phyloP scores from a whole-genome alignment of 2,797 vertebrate species.

The Astyanax mexicanus region DNA sequence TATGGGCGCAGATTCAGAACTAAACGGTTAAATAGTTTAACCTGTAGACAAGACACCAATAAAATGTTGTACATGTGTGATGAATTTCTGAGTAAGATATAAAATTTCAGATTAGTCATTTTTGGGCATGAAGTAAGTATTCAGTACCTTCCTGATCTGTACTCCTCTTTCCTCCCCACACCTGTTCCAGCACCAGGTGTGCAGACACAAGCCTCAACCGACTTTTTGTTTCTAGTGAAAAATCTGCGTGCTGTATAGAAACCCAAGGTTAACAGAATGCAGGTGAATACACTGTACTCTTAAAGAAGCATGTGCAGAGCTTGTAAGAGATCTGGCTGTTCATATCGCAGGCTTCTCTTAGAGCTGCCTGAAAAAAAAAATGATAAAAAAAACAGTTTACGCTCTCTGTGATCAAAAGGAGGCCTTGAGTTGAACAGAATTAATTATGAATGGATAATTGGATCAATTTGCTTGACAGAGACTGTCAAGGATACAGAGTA shows the following conservation, averaged over 20 bases:
- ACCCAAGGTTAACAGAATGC: conserved; percentile 25
- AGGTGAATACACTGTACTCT: conserved; percentile 3
- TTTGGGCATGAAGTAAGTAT: conserved; percentile 5
- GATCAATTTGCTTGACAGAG: conserved; percentile 81
- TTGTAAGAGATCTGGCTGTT: conserved; percentile 10
- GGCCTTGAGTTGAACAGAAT: conserved; percentile 75
- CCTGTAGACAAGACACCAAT: too few relatives aligned
- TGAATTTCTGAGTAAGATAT: not conserved
- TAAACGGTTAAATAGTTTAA: too few relatives aligned
- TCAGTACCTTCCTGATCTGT: conserved; percentile 41
- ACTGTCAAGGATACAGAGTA: conserved; percentile 80
- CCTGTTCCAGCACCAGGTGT: conserved; percentile 34
- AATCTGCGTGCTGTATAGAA: conserved; percentile 20
- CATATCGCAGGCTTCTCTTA: not conserved
- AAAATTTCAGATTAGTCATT: too few relatives aligned
- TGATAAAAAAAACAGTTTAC: conserved; percentile 1
- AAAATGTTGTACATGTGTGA: too few relatives aligned
- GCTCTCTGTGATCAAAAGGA: conserved; percentile 46
- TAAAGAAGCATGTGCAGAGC: conserved; percentile 2
- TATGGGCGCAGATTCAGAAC: too few relatives aligned
- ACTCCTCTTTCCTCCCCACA: conserved; percentile 14
- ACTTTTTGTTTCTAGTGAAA: conserved; percentile 5
- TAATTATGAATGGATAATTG: conserved; percentile 81
- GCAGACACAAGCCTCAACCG: conserved; percentile 19
- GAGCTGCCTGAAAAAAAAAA: not conserved